Base-by-base conservation (phyloP, 2,888 invertebrate genomes). In the Epirrita christyi region DNA sequence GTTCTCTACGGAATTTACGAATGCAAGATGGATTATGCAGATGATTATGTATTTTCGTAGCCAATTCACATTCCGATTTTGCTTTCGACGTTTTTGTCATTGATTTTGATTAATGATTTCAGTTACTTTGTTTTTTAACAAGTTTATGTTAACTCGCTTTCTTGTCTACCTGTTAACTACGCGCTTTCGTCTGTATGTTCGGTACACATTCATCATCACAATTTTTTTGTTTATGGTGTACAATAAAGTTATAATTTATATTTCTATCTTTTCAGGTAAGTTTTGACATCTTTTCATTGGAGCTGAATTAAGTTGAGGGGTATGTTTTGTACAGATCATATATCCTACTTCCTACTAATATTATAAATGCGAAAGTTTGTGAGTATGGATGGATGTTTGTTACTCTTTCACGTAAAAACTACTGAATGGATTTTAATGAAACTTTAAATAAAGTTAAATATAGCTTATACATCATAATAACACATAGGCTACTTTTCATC, bases 241-340 rank as follows among this genome's bases (percentile, higher is more conserved):
- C 21, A 21, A 21, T 3, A 3, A 21, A 29, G 60, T 64, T 14
- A 37, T 27, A 6, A 14, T 55, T 51, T 58, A 11, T 59, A 54
- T 21, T 60, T 71, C 63, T n/a, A 71, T 67, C 7, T 67, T 77
- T 73, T n/a, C 76, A 81, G 80, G 81, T 81, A 81, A 81, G 81
- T 68, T 10, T 38, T 2, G 27, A 40, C 13, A 9, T 21, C 15
- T 15, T 27, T 41, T 37, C 27, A 13, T 29, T 6, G 38, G 21
- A 46, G 14, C 41, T 15, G 32, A 29, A 21, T 27, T 14, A 1
- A 21, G 5, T 11, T 15, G 15, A 28, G n/a, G 27, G n/a, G 13
- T 28, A 1, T 32, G 55, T 43, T 54, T 47, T 28, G 48, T 48
- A 47, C 15, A 41, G 21, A 41, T 2, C 21, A 5, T 13, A 27